A percentile compares a stretch with the other conserved stretches of the same genome.
Evolutionary conservation across 2,888 invertebrate genomes (phyloP).

Genomic region (Anthophora plumipes): DNA sequence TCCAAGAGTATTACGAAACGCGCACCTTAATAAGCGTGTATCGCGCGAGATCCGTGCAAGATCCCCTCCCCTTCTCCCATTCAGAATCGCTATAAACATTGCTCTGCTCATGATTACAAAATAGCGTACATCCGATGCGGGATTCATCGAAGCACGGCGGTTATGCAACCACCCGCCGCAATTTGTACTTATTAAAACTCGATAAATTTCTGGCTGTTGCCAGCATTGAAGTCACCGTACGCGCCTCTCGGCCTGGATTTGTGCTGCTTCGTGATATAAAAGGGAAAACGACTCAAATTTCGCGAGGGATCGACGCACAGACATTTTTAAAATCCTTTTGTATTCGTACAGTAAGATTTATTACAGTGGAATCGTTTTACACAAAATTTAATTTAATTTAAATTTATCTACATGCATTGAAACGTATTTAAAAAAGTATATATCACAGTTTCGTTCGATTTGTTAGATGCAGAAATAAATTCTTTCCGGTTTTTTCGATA

Average conservation of each 20-base stretch:
- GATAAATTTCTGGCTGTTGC: slow-evolving; percentile 62
- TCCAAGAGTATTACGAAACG: slow-evolving; percentile 80
- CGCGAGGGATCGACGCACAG: not conserved
- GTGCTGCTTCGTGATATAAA: no score
- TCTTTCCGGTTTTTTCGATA: no score
- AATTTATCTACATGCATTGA: no score
- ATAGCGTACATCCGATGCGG: slow-evolving; percentile 83
- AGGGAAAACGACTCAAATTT: not conserved
- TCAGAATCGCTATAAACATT: slow-evolving; percentile 80
- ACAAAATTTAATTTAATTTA: not conserved
- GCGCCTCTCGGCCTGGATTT: not conserved
- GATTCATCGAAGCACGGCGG: slow-evolving; percentile 79
- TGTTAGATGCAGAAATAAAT: no score
- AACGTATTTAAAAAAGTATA: no score
- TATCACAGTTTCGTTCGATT: no score
- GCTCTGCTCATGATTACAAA: slow-evolving; percentile 83
- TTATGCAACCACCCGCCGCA: slow-evolving; percentile 64
- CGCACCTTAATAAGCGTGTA: slow-evolving; percentile 80
- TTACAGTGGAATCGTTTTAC: not conserved
- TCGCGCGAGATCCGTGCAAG: slow-evolving; percentile 79
- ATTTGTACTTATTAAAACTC: slow-evolving; percentile 72
- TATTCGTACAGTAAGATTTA: not conserved
- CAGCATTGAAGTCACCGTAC: slow-evolving; percentile 43
- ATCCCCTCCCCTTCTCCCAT: slow-evolving; percentile 55
- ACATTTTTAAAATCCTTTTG: not conserved